Base-by-base conservation (phyloP, 1,140 invertebrate genomes). In the Drosophila tropicalis region DNA sequence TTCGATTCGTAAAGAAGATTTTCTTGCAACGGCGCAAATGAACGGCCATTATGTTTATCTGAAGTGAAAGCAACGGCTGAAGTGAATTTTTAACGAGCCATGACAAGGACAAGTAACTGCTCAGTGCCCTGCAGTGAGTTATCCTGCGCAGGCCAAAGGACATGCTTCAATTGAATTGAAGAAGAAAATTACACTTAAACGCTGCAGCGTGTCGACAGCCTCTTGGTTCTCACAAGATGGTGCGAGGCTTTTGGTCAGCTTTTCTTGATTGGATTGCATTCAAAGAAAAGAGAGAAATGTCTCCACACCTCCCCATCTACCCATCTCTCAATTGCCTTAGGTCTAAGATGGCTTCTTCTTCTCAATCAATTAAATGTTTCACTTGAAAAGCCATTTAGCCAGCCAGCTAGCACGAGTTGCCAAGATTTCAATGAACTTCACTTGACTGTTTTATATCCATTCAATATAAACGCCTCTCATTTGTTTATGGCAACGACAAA, bases 171-270 rank as follows among this genome's bases (percentile, higher is more conserved):
- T 89, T 72, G 80, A 89, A 84, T 89, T 51, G 44, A 89, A 89
- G 84, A 76, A 89, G 84, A 89, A 89, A 89, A 89, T 89, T 89
- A 89, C 77, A 89, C 84, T 89, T 89, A 89, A 89, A 89, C 84
- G 84, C 25, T 89, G 84, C 67, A 77, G 70, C 80, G 83, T 87
- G 84, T 87, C 70, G 79, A 68, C 75, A 79, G 67, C 70, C 51
- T 22, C 57, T 51, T 29, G 19, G 1, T 12, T 36, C 25, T 25
- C 40, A 29, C 22, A 25, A 36, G 40, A 17, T 19, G 40, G 36
- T 39, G 36, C 36, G 36, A 39, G 36, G 36, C 36, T 39, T 39
- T 39, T 70, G 73, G 67, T 62, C 75, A 76, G 62, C 56, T 61
- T 54, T 72, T 54, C 1, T 70, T 87, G 79, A 86, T 87, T 86